phyloP scores from a whole-genome alignment of 2,888 invertebrate genomes.

The Polia nebulosa region DNA sequence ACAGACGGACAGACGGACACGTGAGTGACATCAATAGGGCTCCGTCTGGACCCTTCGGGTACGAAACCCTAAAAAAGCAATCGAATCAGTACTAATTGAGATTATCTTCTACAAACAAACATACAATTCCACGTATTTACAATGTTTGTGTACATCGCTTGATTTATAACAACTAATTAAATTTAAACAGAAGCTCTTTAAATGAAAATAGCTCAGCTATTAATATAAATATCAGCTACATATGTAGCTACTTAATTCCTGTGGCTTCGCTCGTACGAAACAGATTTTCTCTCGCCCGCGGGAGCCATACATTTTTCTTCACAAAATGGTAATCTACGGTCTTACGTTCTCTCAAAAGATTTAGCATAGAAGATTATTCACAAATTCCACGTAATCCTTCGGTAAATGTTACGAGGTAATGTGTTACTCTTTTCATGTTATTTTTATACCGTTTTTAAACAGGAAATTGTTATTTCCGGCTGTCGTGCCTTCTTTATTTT shows the following conservation, averaged over 20 bases:
- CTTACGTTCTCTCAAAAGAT: slow-evolving; percentile 38
- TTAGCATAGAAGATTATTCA: slow-evolving; percentile 43
- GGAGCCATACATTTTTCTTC: slow-evolving; percentile 45
- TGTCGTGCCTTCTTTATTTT: slow-evolving; percentile 9
- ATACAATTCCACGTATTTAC: too few species aligned
- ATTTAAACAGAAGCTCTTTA: not conserved
- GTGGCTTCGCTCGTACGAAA: slow-evolving; percentile 10
- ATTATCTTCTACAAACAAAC: too few species aligned
- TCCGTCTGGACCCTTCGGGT: too few species aligned
- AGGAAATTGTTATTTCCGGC: slow-evolving; percentile 24
- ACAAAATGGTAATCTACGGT: slow-evolving; percentile 41
- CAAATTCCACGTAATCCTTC: slow-evolving; percentile 38
- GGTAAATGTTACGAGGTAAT: slow-evolving; percentile 30
- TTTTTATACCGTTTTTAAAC: slow-evolving; percentile 32
- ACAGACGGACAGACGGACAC: too few species aligned
- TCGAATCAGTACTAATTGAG: too few species aligned
- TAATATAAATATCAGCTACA: slow-evolving; percentile 19
- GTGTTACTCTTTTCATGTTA: slow-evolving; percentile 20
- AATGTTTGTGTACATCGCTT: too few species aligned
- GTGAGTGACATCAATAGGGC: too few species aligned
- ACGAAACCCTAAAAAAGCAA: too few species aligned
- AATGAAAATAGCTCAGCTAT: not conserved
- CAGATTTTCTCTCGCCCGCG: slow-evolving; percentile 35
- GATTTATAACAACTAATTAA: too few species aligned
- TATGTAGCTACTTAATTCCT: slow-evolving; percentile 16